Percentiles rank a stretch among this genome's conserved stretches.
Conservation (phyloP, 2,888 invertebrate species). For the Gymnosoma rotundatum region DNA sequence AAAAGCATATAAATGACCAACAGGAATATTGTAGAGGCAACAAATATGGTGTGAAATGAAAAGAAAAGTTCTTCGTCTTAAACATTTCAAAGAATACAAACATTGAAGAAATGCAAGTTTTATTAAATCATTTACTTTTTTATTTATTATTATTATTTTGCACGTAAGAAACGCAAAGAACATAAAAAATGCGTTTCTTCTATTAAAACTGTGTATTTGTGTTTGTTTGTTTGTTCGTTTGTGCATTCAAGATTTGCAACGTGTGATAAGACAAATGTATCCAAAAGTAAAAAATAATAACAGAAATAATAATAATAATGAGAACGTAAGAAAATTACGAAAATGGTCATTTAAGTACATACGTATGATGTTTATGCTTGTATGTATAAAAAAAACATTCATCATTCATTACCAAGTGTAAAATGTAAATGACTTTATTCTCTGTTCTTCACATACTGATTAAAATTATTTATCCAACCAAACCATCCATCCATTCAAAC, state of each 20-base stretch:
- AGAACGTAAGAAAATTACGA: background rate
- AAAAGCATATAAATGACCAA: background rate
- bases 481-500: background rate
- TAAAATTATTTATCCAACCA: slow-evolving; percentile 41
- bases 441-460: slow-evolving; percentile 21
- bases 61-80: slow-evolving; percentile 43
- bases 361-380: background rate
- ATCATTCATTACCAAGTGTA: slow-evolving; percentile 48
- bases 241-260: slow-evolving; percentile 46
- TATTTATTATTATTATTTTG: background rate
- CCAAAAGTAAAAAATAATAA: background rate
- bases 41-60: slow-evolving; percentile 65
- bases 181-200: background rate
- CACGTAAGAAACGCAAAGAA: background rate
- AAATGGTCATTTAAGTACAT: background rate
- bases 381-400: background rate
- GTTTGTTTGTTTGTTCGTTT: background rate
- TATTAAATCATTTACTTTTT: background rate
- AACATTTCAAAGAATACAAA: slow-evolving; percentile 18
- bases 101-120: slow-evolving; percentile 29
- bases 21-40: slow-evolving; percentile 12
- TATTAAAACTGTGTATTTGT: slow-evolving; percentile 22
- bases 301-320: background rate
- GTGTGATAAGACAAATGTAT: slow-evolving; percentile 51
- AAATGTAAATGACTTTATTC: slow-evolving; percentile 64